Conservation (phyloP, 53 echinoderm and acorn worm species). For the Glandiceps talaboti region DNA sequence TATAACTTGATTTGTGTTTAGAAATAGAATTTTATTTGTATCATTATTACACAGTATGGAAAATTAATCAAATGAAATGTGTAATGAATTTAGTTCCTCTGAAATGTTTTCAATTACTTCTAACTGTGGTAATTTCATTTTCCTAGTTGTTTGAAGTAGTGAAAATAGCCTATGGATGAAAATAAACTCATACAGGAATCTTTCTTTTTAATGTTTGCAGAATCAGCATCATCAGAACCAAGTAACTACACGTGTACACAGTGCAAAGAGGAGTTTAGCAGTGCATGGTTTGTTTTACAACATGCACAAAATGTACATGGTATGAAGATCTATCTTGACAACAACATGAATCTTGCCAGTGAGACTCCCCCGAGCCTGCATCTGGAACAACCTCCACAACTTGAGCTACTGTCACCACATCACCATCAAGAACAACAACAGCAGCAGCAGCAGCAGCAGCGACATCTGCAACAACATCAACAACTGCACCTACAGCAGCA, state of each 20-base stretch:
- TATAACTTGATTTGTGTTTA: no score
- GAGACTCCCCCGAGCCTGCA: background rate
- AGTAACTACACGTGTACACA: constrained; percentile 68
- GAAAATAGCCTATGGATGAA: no score
- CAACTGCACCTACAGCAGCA: constrained; percentile 13
- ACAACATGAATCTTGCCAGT: background rate
- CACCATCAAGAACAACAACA: constrained; percentile 15
- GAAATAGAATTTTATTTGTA: no score
- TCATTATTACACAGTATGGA: no score
- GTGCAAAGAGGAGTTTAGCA: constrained; percentile 73
- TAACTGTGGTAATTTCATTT: no score
- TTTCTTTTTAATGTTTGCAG: no score
- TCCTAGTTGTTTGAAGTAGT: no score
- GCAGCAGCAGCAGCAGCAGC: background rate
- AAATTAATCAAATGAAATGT: no score
- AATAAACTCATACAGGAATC: no score
- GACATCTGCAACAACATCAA: constrained; percentile 2
- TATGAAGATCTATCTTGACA: constrained; percentile 78
- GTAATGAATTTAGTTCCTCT: no score
- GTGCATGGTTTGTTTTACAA: constrained; percentile 65
- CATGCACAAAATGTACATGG: constrained; percentile 93
- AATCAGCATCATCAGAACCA: constrained; percentile 38
- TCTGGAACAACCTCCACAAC: background rate
- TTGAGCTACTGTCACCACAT: constrained; percentile 14
- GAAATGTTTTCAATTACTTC: no score